Percentiles rank a stretch among this genome's conserved stretches.
Conservation (phyloP, 2,113 vertebrate genomes). For the Thermophis baileyi region DNA sequence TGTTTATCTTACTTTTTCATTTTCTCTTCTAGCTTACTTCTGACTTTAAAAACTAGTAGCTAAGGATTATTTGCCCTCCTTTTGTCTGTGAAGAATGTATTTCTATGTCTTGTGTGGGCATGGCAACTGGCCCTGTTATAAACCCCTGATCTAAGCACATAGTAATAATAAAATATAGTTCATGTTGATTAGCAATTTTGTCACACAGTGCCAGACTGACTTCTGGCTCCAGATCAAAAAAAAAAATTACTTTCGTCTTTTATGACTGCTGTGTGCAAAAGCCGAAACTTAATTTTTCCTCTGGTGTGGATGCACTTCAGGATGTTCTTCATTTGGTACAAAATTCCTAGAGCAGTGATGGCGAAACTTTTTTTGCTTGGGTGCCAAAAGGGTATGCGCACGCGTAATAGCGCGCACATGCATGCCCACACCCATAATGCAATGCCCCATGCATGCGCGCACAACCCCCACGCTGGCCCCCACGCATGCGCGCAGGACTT, state of each 20-base stretch:
- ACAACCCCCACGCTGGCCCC: too few species aligned
- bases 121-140: not conserved
- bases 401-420: too few species aligned
- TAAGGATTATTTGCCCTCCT: not conserved
- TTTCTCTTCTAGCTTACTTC: not conserved
- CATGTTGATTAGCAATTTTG: conserved; percentile 28
- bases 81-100: not conserved
- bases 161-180: not conserved
- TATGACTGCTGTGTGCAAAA: not conserved
- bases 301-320: not conserved
- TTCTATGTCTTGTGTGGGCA: not conserved
- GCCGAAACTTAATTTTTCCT: conserved; percentile 6
- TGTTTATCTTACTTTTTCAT: not conserved
- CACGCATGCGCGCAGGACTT: too few species aligned
- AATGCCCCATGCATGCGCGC: too few species aligned
- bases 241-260: not conserved
- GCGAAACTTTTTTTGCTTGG: too few species aligned
- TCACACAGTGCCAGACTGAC: conserved; percentile 13
- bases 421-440: too few species aligned
- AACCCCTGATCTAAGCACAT: not conserved
- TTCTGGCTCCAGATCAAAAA: not conserved
- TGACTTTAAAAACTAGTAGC: not conserved
- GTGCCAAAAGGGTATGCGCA: too few species aligned
- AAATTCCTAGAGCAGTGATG: conserved; percentile 6
- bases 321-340: not conserved